Percentiles rank a stretch among this genome's conserved stretches.
Conservation (phyloP, 2,797 vertebrate genomes). For the Balearica regulorum region DNA sequence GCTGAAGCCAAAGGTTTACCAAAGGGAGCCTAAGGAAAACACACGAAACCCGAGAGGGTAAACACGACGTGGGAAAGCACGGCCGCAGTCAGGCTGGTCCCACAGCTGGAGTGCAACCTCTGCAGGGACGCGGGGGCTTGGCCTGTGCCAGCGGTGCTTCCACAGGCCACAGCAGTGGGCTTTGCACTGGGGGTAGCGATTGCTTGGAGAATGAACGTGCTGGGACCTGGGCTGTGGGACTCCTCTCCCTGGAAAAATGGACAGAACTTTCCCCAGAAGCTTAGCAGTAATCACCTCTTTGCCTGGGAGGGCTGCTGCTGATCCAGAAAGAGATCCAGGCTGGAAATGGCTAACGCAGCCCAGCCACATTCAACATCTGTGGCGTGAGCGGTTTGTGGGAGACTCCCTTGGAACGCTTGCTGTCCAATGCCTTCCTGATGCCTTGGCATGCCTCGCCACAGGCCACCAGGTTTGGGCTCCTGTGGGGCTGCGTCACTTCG, state of each 20-base stretch:
- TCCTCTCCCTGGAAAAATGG: background rate
- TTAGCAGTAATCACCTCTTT: background rate
- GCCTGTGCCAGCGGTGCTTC: background rate
- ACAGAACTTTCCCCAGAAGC: background rate
- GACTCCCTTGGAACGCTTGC: background rate
- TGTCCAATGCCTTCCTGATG: background rate
- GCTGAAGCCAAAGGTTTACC: constrained; percentile 36
- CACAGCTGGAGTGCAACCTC: background rate
- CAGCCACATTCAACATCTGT: fast-evolving
- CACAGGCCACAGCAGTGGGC: background rate
- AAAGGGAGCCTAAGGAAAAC: constrained; percentile 52
- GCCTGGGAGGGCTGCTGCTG: background rate
- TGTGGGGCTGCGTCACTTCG: background rate
- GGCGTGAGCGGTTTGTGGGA: fast-evolving
- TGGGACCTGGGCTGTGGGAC: background rate
- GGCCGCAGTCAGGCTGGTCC: background rate
- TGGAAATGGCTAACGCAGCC: background rate
- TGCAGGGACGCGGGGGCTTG: fast-evolving
- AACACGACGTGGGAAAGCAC: background rate
- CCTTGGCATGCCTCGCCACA: background rate
- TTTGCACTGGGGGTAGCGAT: background rate
- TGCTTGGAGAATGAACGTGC: background rate
- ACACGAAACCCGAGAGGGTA: constrained; percentile 13
- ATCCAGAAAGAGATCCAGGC: fast-evolving
- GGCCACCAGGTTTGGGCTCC: background rate